Evolutionary conservation across 2,888 invertebrate genomes (phyloP).

Genomic region (Dichetophora obliterata): DNA sequence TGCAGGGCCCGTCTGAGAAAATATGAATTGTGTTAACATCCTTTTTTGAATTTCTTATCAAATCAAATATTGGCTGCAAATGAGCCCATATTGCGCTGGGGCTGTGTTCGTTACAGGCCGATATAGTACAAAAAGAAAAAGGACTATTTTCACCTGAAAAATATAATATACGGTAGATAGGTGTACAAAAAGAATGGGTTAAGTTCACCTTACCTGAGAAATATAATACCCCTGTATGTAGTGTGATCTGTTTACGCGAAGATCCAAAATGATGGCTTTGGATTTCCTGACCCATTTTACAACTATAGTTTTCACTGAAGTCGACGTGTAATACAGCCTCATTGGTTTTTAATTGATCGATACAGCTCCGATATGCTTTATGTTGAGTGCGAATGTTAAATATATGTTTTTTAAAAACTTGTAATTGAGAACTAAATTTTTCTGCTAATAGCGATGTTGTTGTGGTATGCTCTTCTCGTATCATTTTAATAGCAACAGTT

Average conservation of each 20-base stretch:
- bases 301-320: too few species aligned
- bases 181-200: slow-evolving; percentile 38
- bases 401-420: slow-evolving; percentile 32
- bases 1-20: slow-evolving; percentile 36
- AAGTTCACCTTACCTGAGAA: slow-evolving; percentile 36
- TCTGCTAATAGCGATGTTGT: slow-evolving; percentile 39
- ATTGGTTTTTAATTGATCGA: slow-evolving; percentile 40
- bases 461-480: slow-evolving; percentile 40
- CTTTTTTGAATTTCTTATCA: slow-evolving; percentile 35
- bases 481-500: slow-evolving; percentile 38
- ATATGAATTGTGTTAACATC: slow-evolving; percentile 35
- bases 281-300: slow-evolving; percentile 38
- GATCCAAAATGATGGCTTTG: slow-evolving; percentile 39
- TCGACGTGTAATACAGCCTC: slow-evolving; percentile 38
- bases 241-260: slow-evolving; percentile 38
- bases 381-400: slow-evolving; percentile 34
- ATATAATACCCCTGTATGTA: slow-evolving; percentile 39
- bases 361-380: slow-evolving; percentile 2
- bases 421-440: slow-evolving; percentile 37
- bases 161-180: too few species aligned
- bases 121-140: slow-evolving; percentile 38
- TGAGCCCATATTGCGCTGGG: slow-evolving; percentile 37
- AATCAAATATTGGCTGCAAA: slow-evolving; percentile 39
- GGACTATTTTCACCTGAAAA: slow-evolving; percentile 36
- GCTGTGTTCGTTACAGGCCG: slow-evolving; percentile 39